phyloP scores from a whole-genome alignment of 1,140 invertebrate species.

The Ericerus pela region DNA sequence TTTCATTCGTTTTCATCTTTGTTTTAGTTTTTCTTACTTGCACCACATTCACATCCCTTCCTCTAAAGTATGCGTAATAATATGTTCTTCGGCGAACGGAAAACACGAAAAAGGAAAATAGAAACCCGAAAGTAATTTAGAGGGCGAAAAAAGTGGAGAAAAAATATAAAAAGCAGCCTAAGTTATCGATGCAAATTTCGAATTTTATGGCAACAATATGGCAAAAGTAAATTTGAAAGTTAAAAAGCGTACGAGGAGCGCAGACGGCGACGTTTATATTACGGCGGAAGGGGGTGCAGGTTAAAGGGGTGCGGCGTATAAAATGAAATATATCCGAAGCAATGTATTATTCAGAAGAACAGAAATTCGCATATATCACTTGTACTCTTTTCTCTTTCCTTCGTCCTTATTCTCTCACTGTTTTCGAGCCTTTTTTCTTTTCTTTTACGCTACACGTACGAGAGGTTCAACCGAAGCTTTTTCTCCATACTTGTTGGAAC shows the following conservation, averaged over 20 bases:
- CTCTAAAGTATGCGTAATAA: too few relatives aligned
- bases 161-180: too few relatives aligned
- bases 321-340: slow-evolving; percentile 11
- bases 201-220: slow-evolving; percentile 2
- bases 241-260: neutral
- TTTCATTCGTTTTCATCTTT: too few relatives aligned
- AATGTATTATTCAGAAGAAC: slow-evolving; percentile 11
- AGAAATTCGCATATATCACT: slow-evolving; percentile 11
- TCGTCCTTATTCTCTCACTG: neutral
- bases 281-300: neutral
- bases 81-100: too few relatives aligned
- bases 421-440: neutral
- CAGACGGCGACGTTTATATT: neutral
- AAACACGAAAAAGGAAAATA: too few relatives aligned
- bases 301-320: neutral
- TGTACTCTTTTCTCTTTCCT: neutral
- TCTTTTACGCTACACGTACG: too few relatives aligned
- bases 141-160: too few relatives aligned
- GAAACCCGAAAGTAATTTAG: too few relatives aligned
- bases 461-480: too few relatives aligned
- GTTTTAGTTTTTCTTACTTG: too few relatives aligned
- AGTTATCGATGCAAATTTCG: slow-evolving; percentile 7
- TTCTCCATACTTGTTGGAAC: too few relatives aligned
- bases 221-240: neutral
- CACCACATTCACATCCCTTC: too few relatives aligned